Evolutionary conservation across 2,797 vertebrate species (phyloP).

Genomic region (Tolypeutes matacus): DNA sequence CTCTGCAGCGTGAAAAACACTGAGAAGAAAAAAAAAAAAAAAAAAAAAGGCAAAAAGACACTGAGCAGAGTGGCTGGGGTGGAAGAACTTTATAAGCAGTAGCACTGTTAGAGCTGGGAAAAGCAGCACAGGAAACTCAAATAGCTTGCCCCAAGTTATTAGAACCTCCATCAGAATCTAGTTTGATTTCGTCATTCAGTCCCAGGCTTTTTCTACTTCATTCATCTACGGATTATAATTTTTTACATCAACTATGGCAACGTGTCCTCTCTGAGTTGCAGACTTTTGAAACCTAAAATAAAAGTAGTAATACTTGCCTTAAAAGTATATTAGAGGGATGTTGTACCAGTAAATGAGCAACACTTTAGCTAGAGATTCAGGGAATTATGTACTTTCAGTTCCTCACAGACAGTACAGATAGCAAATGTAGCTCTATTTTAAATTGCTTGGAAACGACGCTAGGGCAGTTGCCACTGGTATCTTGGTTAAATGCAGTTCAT

Average conservation of each 20-base stretch:
- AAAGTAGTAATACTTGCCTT: not conserved
- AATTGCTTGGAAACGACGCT: not conserved
- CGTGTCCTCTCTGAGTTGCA: not conserved
- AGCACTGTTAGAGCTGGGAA: not conserved
- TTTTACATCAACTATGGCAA: not conserved
- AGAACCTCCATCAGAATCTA: not conserved
- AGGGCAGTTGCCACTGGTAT: not conserved
- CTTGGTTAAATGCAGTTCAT: not conserved
- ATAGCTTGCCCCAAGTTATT: not conserved
- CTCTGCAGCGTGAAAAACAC: not conserved
- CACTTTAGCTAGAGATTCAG: not conserved
- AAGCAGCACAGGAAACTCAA: not conserved
- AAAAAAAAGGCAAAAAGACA: no score
- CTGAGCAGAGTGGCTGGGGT: not conserved
- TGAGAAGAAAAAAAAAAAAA: no score
- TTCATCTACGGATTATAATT: not conserved
- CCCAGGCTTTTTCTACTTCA: not conserved
- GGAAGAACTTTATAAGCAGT: no score
- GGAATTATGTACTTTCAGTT: not conserved
- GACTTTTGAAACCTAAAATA: not conserved
- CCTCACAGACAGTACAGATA: accelerated
- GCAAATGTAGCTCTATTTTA: not conserved
- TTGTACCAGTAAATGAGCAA: not conserved
- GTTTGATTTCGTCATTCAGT: not conserved
- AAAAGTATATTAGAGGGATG: not conserved